Evolutionary conservation across 2,113 vertebrate genomes (phyloP).

Genomic region (Ophiodon elongatus): DNA sequence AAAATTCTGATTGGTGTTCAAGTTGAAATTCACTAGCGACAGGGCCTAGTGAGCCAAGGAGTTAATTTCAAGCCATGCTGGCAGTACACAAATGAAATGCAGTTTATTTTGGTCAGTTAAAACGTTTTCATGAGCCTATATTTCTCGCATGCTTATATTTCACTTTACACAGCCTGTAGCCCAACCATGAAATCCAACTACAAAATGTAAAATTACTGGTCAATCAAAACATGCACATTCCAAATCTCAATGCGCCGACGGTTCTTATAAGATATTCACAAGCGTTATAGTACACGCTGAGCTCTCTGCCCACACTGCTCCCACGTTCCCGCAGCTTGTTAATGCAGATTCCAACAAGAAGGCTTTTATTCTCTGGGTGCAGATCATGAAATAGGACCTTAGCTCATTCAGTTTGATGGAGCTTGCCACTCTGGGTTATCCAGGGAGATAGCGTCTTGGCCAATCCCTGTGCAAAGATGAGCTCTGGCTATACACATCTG

Average conservation of each 20-base stretch:
- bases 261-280: constrained; percentile 55
- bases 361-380: constrained; percentile 58
- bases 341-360: constrained; percentile 64
- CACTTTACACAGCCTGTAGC: constrained; percentile 52
- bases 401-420: constrained; percentile 63
- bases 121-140: constrained; percentile 60
- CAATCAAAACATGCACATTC: constrained; percentile 62
- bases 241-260: constrained; percentile 36
- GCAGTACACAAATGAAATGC: constrained; percentile 66
- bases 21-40: constrained; percentile 43
- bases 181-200: constrained; percentile 51
- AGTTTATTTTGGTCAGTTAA: constrained; percentile 58
- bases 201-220: constrained; percentile 71
- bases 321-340: constrained; percentile 62
- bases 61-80: constrained; percentile 68
- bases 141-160: constrained; percentile 51
- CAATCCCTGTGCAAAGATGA: constrained; percentile 52
- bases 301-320: constrained; percentile 58
- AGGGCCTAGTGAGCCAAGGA: constrained; percentile 63
- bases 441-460: constrained; percentile 21
- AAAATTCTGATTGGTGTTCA: constrained; percentile 19
- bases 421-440: constrained; percentile 39
- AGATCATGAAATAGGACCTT: constrained; percentile 60
- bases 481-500: constrained; percentile 68
- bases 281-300: constrained; percentile 40